Base-by-base conservation (phyloP, 2,888 invertebrate genomes). In the Furcula furcula region DNA sequence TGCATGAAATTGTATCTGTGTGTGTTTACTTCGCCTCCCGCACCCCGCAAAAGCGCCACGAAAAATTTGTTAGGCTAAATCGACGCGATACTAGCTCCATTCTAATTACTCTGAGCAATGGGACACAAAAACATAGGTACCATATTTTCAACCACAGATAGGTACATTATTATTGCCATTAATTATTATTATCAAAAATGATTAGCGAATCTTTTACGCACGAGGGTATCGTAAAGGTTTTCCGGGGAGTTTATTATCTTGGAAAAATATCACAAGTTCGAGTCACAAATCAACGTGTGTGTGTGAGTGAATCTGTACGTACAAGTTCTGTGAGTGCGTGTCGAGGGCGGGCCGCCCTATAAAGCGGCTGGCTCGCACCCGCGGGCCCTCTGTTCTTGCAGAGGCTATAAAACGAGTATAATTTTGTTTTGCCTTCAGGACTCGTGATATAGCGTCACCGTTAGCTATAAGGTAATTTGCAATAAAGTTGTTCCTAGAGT, bases 341-440 rank as follows among this genome's bases (percentile, higher is more conserved):
- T 28, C 11, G 33, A 19, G 34, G 55, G 37, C 35, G 23, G 32
- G n/a, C n/a, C n/a, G n/a, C n/a, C 34, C 53, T 37, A 48, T 68
- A 69, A 67, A 69, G 55, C 40, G 62, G 34, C 52, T 37, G 28
- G 33, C 51, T 50, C 40, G 36, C 55, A 48, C 55, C 59, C 65
- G 22, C 21, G 51, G 56, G 64, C 49, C 46, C 37, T 31, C 49
- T 49, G 49, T 44, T 46, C 54, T 49, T 55, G 45, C 40, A 36
- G 47, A 46, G 36, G 55, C 65, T 55, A 64, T 67, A 67, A 67
- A 67, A 67, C 61, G 60, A 56, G 57, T 66, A 59, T 64, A 64
- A 55, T 66, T 64, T 69, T 66, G 62, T 67, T 61, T 65, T 53
- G 45, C 61, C 61, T 55, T 36, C 38, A 56, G 53, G 60, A 56